Conservation (phyloP, 2,888 invertebrate genomes). For the Stenoptilia bipunctidactyla region DNA sequence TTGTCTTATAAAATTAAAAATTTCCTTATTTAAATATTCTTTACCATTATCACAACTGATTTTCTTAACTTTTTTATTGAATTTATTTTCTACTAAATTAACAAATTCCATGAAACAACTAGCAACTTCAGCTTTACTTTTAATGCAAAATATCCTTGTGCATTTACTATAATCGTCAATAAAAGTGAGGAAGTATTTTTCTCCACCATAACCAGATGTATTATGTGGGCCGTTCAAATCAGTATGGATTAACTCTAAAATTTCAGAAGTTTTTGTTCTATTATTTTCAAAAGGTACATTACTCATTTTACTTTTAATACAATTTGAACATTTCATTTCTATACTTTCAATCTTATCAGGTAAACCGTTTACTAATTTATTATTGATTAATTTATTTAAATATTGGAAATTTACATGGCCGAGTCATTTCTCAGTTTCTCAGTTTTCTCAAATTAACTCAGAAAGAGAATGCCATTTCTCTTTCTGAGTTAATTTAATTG, state of each 20-base stretch:
- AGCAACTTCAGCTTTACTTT: slow-evolving; percentile 15
- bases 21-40: slow-evolving; percentile 18
- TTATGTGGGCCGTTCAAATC: slow-evolving; percentile 21
- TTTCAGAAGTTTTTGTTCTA: too few species aligned
- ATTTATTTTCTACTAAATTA: slow-evolving; percentile 16
- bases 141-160: slow-evolving; percentile 17
- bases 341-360: too few species aligned
- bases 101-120: slow-evolving; percentile 17
- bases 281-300: too few species aligned
- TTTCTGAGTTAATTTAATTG: too few species aligned
- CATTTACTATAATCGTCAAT: slow-evolving; percentile 21
- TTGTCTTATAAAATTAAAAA: slow-evolving; percentile 17
- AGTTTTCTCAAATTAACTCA: too few species aligned
- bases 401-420: too few species aligned
- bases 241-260: slow-evolving; percentile 19
- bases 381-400: too few species aligned
- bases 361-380: too few species aligned
- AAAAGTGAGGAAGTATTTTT: slow-evolving; percentile 21
- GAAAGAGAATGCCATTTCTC: too few species aligned
- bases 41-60: slow-evolving; percentile 20
- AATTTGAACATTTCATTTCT: too few species aligned
- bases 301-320: too few species aligned
- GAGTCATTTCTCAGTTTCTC: too few species aligned
- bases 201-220: slow-evolving; percentile 18
- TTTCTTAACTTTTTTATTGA: slow-evolving; percentile 18